These are phyloP conservation scores for Propsilocerus akamusi DNA, from an alignment of 1,140 invertebrate species.

Conservation along the genomic window DNA sequence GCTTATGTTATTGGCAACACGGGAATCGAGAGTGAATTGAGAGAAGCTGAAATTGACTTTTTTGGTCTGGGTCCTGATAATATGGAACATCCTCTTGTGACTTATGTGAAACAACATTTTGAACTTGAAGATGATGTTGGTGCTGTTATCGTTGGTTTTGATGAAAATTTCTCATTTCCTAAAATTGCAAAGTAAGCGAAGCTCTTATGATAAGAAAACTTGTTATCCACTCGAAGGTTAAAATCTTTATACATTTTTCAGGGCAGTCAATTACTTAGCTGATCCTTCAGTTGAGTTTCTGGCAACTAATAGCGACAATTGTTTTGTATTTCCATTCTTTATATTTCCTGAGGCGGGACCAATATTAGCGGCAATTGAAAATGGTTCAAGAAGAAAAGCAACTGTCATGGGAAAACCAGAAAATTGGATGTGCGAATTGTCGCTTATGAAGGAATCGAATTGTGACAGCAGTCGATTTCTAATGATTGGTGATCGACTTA, in stretches of 20 bases:
- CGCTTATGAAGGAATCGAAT: constrained; percentile 29
- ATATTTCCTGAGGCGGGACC: constrained; percentile 62
- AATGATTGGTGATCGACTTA: constrained; percentile 88
- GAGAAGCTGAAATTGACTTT: constrained; percentile 53
- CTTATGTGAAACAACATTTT: constrained; percentile 25
- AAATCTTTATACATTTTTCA: too few relatives aligned
- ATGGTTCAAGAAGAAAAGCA: constrained; percentile 58
- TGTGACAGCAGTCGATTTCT: constrained; percentile 60
- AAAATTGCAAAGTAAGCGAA: too few relatives aligned
- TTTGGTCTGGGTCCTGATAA: constrained; percentile 40
- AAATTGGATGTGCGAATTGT: constrained; percentile 18
- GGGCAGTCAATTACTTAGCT: constrained; percentile 72
- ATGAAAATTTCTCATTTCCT: constrained; percentile 74
- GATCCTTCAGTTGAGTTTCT: constrained; percentile 64
- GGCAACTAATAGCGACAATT: constrained; percentile 84
- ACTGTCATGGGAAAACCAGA: constrained; percentile 68
- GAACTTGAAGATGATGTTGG: constrained; percentile 57
- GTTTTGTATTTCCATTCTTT: constrained; percentile 37
- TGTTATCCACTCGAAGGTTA: too few relatives aligned
- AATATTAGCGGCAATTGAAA: constrained; percentile 65
- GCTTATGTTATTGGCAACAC: constrained; percentile 71
- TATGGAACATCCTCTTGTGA: constrained; percentile 14
- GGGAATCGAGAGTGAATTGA: constrained; percentile 65
- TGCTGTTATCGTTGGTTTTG: constrained; percentile 85
- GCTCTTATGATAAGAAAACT: too few relatives aligned